Percentiles rank a stretch among this genome's conserved stretches.
phyloP scores from a whole-genome alignment of 2,888 invertebrate genomes.

The Torymus auratus region DNA sequence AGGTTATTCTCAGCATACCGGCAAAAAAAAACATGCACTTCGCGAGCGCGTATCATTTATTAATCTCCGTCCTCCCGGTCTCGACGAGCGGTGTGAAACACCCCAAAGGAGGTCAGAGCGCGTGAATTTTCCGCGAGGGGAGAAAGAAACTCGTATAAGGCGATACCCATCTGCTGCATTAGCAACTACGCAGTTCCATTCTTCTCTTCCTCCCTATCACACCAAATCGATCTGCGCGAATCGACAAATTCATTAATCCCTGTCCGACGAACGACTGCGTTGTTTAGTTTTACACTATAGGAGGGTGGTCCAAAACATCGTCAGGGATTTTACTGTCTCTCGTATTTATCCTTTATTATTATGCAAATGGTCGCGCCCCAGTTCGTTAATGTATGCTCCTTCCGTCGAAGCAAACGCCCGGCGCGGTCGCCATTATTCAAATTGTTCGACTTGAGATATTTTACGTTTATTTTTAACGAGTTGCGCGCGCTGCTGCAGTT shows the following conservation, averaged over 20 bases:
- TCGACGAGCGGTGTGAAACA: too few relatives aligned
- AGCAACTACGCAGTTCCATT: too few relatives aligned
- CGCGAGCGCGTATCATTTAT: too few relatives aligned
- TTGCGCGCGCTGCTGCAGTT: too few relatives aligned
- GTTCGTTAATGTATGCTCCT: constrained; percentile 23
- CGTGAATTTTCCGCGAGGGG: too few relatives aligned
- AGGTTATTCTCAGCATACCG: too few relatives aligned
- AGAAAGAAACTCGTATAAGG: too few relatives aligned
- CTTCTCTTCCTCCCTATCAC: background rate
- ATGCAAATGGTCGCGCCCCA: constrained; percentile 21
- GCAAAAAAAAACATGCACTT: too few relatives aligned
- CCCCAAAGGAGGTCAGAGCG: too few relatives aligned
- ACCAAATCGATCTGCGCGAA: constrained; percentile 1
- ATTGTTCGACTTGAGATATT: constrained; percentile 12
- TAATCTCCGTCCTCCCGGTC: too few relatives aligned
- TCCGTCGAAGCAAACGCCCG: background rate
- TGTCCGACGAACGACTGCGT: background rate
- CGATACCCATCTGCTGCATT: too few relatives aligned
- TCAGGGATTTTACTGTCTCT: background rate
- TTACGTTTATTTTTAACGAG: too few relatives aligned
- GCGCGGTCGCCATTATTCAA: constrained; percentile 31
- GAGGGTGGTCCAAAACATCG: background rate
- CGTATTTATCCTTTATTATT: constrained; percentile 16
- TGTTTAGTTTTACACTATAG: background rate
- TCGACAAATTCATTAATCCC: constrained; percentile 5